Evolutionary conservation across 1,140 invertebrate species (phyloP).

Genomic region (Sweltsa coloradensis): DNA sequence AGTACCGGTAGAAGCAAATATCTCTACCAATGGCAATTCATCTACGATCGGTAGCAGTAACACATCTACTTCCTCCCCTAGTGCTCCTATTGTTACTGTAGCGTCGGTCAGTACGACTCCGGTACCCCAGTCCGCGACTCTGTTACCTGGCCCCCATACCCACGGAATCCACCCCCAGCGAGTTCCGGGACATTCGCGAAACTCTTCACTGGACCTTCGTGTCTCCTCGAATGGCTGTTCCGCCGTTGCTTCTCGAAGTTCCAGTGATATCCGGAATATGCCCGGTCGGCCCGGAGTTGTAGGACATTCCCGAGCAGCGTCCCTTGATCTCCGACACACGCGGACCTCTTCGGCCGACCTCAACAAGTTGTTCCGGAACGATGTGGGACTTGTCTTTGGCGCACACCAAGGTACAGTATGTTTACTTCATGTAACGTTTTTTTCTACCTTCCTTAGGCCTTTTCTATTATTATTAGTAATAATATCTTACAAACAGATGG

Average conservation of each 20-base stretch:
- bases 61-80: neutral
- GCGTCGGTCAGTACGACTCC: constrained; percentile 1
- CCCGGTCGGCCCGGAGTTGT: constrained; percentile 18
- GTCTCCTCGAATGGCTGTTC: constrained; percentile 36
- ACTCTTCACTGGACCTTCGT: constrained; percentile 68
- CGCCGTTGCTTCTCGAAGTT: constrained; percentile 25
- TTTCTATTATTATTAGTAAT: too few relatives aligned
- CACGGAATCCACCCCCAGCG: constrained; percentile 7
- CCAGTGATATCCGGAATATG: constrained; percentile 24
- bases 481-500: neutral
- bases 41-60: too few relatives aligned
- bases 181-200: constrained; percentile 43
- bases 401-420: constrained; percentile 40
- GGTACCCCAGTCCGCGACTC: neutral
- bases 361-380: constrained; percentile 59
- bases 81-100: neutral
- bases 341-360: constrained; percentile 65
- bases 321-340: constrained; percentile 65
- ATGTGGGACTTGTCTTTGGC: constrained; percentile 53
- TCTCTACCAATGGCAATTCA: constrained; percentile 7
- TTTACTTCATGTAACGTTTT: constrained; percentile 2
- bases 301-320: constrained; percentile 70
- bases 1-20: constrained; percentile 31
- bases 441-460: too few relatives aligned
- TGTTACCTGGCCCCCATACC: constrained; percentile 9